phyloP scores from a whole-genome alignment of 37 sponge, comb jelly and placozoan species.

The Mnemiopsis leidyi region DNA sequence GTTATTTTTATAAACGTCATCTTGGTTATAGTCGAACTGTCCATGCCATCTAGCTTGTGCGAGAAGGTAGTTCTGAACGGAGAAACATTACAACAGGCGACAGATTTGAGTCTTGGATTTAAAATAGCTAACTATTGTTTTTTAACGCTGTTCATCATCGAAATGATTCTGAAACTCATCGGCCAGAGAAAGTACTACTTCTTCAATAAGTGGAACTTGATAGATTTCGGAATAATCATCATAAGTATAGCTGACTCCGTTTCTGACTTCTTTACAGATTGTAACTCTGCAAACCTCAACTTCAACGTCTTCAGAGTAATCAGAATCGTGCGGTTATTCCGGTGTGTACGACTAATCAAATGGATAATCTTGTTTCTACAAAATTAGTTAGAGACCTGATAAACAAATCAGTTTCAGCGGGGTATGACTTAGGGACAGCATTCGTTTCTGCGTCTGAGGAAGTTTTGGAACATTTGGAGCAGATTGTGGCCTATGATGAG shows the following conservation, averaged over 20 bases:
- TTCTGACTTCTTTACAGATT: constrained; percentile 20
- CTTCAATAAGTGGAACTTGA: constrained; percentile 74
- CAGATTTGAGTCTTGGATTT: background rate
- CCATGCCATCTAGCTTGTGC: constrained; percentile 8
- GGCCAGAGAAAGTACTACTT: constrained; percentile 85
- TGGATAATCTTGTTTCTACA: constrained; percentile 70
- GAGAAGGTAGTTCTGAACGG: background rate
- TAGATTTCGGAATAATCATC: constrained; percentile 76
- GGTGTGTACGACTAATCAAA: constrained; percentile 67
- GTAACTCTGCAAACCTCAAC: background rate
- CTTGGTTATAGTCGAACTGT: constrained; percentile 71
- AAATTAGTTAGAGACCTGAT: constrained; percentile 70
- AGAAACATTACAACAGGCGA: background rate
- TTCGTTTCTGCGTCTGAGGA: constrained; percentile 87
- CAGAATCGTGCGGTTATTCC: constrained; percentile 66
- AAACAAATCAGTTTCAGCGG: constrained; percentile 72
- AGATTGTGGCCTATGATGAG: constrained; percentile 71
- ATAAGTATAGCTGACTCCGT: constrained; percentile 66
- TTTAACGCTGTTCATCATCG: constrained; percentile 71
- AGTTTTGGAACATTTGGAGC: constrained; percentile 75
- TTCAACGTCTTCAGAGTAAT: constrained; percentile 69
- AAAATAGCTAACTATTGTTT: constrained; percentile 72
- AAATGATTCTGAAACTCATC: constrained; percentile 75
- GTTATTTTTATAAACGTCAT: constrained; percentile 72
- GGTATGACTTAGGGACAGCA: constrained; percentile 89